Conservation (phyloP, 2,888 invertebrate species). For the Eilema depressum region DNA sequence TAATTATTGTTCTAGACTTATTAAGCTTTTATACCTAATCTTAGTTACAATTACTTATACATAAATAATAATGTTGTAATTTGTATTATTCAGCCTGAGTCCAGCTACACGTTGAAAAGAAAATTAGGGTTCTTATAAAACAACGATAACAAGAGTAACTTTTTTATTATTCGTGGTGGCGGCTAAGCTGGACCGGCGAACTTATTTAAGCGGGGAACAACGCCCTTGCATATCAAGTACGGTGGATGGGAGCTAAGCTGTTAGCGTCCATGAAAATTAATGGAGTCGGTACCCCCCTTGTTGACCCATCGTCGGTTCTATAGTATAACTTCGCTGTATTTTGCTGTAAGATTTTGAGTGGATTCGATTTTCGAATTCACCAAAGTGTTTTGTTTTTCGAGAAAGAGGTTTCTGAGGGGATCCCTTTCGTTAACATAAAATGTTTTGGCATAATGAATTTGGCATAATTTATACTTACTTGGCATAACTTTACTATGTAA, state of each 20-base stretch:
- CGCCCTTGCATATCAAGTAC: background rate
- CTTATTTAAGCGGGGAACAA: background rate
- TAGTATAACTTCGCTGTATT: background rate
- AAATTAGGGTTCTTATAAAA: background rate
- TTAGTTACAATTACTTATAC: background rate
- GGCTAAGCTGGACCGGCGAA: slow-evolving; percentile 9
- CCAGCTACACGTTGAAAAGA: background rate
- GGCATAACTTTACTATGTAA: too few species aligned
- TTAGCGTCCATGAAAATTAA: background rate
- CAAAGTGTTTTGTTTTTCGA: background rate
- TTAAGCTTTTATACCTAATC: background rate
- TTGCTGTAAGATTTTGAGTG: background rate
- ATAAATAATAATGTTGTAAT: background rate
- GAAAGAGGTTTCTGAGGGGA: too few species aligned
- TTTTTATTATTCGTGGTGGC: background rate
- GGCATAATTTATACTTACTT: too few species aligned
- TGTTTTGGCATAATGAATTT: too few species aligned
- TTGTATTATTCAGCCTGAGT: background rate
- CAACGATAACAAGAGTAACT: background rate
- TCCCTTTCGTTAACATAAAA: too few species aligned
- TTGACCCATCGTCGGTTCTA: background rate
- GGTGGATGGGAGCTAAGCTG: slow-evolving; percentile 2
- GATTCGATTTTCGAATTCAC: background rate
- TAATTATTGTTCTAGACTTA: background rate
- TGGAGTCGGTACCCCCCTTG: background rate